Evolutionary conservation across 2,797 vertebrate genomes (phyloP).

Genomic region (Carcharodon carcharias): DNA sequence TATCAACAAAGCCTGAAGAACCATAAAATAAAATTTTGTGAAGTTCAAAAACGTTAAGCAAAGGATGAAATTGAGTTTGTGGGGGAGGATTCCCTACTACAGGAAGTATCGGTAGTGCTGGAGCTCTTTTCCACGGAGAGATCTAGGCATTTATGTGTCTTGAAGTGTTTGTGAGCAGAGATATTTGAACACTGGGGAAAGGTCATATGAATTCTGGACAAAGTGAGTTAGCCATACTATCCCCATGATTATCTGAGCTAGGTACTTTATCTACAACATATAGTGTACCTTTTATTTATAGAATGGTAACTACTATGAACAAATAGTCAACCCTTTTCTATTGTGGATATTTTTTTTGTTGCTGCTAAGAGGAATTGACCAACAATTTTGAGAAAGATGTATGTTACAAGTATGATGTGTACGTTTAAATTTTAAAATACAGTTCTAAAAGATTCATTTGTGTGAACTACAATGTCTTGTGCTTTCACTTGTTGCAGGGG

Average conservation of each 20-base stretch:
- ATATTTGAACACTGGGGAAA: background rate
- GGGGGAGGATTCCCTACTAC: background rate
- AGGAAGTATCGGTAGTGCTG: background rate
- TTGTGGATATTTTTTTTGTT: background rate
- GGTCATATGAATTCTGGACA: background rate
- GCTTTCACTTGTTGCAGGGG: constrained; percentile 60
- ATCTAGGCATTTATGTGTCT: background rate
- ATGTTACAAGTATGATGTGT: background rate
- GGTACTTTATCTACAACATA: background rate
- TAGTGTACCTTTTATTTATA: background rate
- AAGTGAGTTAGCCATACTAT: background rate
- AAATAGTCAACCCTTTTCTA: background rate
- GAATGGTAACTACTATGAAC: background rate
- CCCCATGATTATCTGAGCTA: background rate
- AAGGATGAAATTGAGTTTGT: background rate
- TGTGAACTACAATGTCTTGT: background rate
- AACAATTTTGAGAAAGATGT: background rate
- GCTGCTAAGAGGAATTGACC: background rate
- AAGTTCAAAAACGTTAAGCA: background rate
- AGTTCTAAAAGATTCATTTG: background rate
- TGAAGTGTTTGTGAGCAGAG: background rate
- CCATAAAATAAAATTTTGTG: background rate
- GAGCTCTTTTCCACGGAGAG: background rate
- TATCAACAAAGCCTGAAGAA: background rate
- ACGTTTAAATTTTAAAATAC: background rate